Evolutionary conservation across 2,797 vertebrate genomes (phyloP).

Genomic region (Craterocephalus amniculus): DNA sequence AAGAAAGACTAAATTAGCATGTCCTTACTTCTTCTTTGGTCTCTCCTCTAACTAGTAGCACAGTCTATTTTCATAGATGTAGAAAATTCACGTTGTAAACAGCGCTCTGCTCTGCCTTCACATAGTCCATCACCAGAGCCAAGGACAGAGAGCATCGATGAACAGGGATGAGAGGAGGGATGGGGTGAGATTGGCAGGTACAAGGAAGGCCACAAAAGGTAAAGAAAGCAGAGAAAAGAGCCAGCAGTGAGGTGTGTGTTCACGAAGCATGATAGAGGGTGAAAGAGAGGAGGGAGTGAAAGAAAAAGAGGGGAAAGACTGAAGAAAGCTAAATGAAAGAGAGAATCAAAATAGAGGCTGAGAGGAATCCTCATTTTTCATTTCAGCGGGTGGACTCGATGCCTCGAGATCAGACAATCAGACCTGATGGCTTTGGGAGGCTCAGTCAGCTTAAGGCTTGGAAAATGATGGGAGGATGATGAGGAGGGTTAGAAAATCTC

Average conservation of each 20-base stretch:
- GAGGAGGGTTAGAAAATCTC: constrained; percentile 65
- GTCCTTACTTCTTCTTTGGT: no score
- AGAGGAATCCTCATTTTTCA: constrained; percentile 77
- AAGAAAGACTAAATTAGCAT: no score
- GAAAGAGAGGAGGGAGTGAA: constrained; percentile 38
- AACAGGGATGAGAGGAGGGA: constrained; percentile 37
- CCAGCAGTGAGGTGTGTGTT: constrained; percentile 8
- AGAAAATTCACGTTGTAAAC: background rate
- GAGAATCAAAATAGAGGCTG: constrained; percentile 72
- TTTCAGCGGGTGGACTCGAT: constrained; percentile 64
- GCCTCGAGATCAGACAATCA: constrained; percentile 75
- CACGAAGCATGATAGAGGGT: constrained; percentile 30
- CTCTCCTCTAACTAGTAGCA: no score
- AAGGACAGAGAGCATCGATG: constrained; percentile 38
- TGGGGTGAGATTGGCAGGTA: constrained; percentile 50
- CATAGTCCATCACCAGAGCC: constrained; percentile 11
- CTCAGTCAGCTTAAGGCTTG: constrained; percentile 74
- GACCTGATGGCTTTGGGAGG: constrained; percentile 75
- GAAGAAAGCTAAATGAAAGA: constrained; percentile 60
- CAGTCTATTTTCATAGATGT: background rate
- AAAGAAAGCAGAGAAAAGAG: constrained; percentile 49
- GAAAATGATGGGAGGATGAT: constrained; percentile 73
- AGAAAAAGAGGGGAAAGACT: constrained; percentile 42
- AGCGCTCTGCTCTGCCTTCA: constrained; percentile 9
- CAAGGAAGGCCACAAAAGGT: constrained; percentile 57